Base-by-base conservation (phyloP, 2,888 invertebrate genomes). In the Platycheirus albimanus region DNA sequence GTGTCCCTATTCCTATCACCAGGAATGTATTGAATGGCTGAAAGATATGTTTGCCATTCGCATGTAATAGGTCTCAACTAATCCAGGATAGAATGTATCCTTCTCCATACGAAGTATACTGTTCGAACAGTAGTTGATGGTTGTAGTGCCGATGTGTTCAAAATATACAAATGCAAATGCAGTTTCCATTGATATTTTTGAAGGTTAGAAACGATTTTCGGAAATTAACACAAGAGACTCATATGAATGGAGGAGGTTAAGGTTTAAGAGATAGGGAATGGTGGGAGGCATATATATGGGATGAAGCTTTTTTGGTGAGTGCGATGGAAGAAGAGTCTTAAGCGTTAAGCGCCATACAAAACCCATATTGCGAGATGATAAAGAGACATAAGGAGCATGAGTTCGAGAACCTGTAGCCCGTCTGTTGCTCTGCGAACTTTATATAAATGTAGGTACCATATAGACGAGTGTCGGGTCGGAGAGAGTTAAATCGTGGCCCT, bases 341-440 rank as follows among this genome's bases (percentile, higher is more conserved):
- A 89, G 88, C 88, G 87, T 88, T 90, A 90, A 88, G 89, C 89
- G 88, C 87, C 88, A 87, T 88, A 87, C 87, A 86, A 86, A 86
- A 85, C 85, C 86, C 86, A 87, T 86, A 87, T 87, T 72, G 72
- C 69, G 78, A 78, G 72, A 54, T 83, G 83, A 83, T 83, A 78
- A 83, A 78, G 83, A 69, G 70, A 43, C 78, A 77, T 72, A 78
- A 72, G 83, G 83, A 78, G 54, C 78, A 71, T 69, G 54, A 63
- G 67, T 78, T 69, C 61, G 66, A 67, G 76, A 76, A 66, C 70
- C 76, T 58, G 58, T 30, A 69, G 45, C 49, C 49, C 30, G 17
- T 28, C 8, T 36, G 36, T 19, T 47, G 19, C 19, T 24, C 33
- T 49, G 7, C 1, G 36, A 36, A 49, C 49, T 49, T 19, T 30